Base-by-base conservation (phyloP, 2,113 vertebrate genomes). In the Urocynchramus pylzowi region DNA sequence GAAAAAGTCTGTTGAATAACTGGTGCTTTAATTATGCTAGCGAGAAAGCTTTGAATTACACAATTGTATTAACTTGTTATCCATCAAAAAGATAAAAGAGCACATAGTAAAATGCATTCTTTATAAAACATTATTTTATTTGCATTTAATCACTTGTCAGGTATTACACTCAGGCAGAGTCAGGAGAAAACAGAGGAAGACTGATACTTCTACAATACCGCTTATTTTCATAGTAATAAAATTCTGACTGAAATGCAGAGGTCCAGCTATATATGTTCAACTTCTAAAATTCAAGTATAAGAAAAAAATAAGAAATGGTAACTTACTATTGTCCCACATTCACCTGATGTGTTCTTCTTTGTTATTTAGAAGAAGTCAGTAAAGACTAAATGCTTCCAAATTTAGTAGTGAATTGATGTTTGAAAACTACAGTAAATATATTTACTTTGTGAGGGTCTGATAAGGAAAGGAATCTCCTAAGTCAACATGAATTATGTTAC, bases 1-100 rank as follows among this genome's bases (percentile, higher is more conserved):
- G 39, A 91, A 95, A 97, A 96, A 61, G 7, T 83, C 89, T 76
- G 84, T 80, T 97, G 64, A 49, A 33, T 85, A 97, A 97, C 85
- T 96, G 74, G 23, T 95, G 78, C n/a, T 91, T 95, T 94, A 88
- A 91, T 24, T 85, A 50, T 85, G 47, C 31, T 93, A 84, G 88
- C 83, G 93, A 78, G 42, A 76, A 89, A 70, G 3, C 64, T 95
- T 84, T 93, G 19, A 67, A 89, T 80, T 90, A 74, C 3, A 13
- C 57, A 94, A 91, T 91, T 76, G 45, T 35, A 94, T 94, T 94
- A 91, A 89, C 27, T n/a, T 70, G 11, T 64, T 87, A 89, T 89
- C 39, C 67, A 91, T 90, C 45, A 89, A 88, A 93, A 96, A 76
- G 33, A 91, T 61, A 96, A 69, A 85, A 89, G 31, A 86, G 2